A percentile compares a stretch with the other conserved stretches of the same genome.
phyloP scores from a whole-genome alignment of 2,113 vertebrate genomes.

The Rhinopithecus roxellana region DNA sequence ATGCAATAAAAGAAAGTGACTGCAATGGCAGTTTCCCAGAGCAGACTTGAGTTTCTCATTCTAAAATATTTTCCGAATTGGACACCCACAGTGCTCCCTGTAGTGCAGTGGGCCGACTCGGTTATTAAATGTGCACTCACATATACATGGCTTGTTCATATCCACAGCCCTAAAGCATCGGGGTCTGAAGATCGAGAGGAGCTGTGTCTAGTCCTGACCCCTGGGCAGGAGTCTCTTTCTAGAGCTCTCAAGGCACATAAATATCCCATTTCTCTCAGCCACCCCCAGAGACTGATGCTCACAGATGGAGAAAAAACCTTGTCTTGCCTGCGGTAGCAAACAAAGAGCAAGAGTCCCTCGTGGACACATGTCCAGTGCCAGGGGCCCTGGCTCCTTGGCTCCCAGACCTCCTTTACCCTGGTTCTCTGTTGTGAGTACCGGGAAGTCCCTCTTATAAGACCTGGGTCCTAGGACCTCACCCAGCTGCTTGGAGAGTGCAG shows the following conservation, averaged over 20 bases:
- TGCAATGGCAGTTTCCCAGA: neutral
- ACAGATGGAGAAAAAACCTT: neutral
- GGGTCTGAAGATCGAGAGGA: neutral
- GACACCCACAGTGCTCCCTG: neutral
- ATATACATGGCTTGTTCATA: neutral
- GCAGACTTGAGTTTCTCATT: neutral
- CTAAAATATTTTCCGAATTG: neutral
- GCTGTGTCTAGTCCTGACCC: neutral
- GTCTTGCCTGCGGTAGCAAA: too few species aligned
- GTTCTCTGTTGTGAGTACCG: neutral
- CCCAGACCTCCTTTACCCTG: neutral
- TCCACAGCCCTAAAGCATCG: neutral
- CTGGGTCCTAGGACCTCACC: neutral
- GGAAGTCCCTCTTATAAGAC: neutral
- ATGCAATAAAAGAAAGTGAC: neutral
- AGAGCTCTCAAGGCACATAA: neutral
- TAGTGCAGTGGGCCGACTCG: neutral
- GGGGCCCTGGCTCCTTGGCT: neutral
- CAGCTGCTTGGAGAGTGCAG: neutral
- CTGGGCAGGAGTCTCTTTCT: neutral
- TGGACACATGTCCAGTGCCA: neutral
- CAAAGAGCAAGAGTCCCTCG: neutral
- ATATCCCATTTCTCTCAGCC: neutral
- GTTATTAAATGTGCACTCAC: neutral
- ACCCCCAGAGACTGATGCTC: neutral